These are phyloP conservation scores for Felis chaus DNA, from an alignment of 2,113 vertebrate species.

Conservation along the genomic window DNA sequence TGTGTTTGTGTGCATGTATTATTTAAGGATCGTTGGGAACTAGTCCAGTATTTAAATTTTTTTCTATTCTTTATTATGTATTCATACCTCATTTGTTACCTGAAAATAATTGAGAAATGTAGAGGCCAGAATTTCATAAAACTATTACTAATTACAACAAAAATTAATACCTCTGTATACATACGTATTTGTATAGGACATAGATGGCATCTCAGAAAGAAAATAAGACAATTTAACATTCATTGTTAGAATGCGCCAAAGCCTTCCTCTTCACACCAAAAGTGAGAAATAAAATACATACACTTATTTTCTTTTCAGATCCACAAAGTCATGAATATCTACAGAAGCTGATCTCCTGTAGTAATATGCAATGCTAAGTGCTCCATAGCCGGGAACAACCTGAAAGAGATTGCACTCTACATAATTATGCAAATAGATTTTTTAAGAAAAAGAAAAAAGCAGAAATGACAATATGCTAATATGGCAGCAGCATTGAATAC, in stretches of 20 bases:
- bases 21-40: neutral
- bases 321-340: conserved; percentile 33
- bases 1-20: neutral
- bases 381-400: neutral
- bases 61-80: neutral
- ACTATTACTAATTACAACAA: conserved; percentile 15
- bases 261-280: neutral
- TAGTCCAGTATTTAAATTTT: neutral
- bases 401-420: conserved; percentile 36
- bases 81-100: neutral
- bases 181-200: conserved; percentile 47
- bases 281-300: neutral
- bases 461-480: conserved; percentile 69
- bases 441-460: conserved; percentile 67
- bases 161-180: neutral
- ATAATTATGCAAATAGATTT: conserved; percentile 60
- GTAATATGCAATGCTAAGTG: conserved; percentile 20
- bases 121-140: conserved; percentile 16
- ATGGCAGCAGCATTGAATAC: neutral
- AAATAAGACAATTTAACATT: neutral
- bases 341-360: neutral
- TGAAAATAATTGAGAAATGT: neutral
- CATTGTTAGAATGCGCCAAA: neutral
- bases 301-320: neutral
- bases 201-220: neutral